Evolutionary conservation across 2,113 vertebrate species (phyloP).

Genomic region (Alethe castanea): DNA sequence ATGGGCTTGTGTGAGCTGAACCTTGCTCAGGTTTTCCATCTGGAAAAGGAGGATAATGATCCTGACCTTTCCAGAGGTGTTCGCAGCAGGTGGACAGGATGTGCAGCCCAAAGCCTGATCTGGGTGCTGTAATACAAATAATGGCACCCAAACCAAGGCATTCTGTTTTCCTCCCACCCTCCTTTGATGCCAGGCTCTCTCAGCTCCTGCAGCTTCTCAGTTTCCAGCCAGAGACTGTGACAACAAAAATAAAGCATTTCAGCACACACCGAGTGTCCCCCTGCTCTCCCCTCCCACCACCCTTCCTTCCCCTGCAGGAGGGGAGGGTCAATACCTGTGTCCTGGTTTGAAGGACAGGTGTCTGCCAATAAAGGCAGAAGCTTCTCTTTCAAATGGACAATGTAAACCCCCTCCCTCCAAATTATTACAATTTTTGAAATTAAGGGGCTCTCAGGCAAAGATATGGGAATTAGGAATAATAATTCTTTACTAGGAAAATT

Average conservation of each 20-base stretch:
- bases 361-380: too few species aligned
- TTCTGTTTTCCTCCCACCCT: not conserved
- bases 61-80: not conserved
- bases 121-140: not conserved
- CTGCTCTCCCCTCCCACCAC: not conserved
- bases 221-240: not conserved
- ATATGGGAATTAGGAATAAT: too few species aligned
- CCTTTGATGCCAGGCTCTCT: not conserved
- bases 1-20: not conserved
- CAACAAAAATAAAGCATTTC: conserved; percentile 5
- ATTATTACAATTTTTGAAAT: too few species aligned
- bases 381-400: too few species aligned
- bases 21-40: not conserved
- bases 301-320: not conserved
- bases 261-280: not conserved
- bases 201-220: not conserved
- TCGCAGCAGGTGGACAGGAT: not conserved
- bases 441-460: too few species aligned
- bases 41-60: not conserved
- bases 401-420: too few species aligned
- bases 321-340: not conserved
- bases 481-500: too few species aligned
- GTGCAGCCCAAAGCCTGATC: not conserved
- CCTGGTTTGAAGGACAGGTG: too few species aligned
- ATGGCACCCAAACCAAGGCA: not conserved